These are phyloP conservation scores for Euglossa dilemma DNA, from an alignment of 1,140 invertebrate species.

Conservation along the genomic window DNA sequence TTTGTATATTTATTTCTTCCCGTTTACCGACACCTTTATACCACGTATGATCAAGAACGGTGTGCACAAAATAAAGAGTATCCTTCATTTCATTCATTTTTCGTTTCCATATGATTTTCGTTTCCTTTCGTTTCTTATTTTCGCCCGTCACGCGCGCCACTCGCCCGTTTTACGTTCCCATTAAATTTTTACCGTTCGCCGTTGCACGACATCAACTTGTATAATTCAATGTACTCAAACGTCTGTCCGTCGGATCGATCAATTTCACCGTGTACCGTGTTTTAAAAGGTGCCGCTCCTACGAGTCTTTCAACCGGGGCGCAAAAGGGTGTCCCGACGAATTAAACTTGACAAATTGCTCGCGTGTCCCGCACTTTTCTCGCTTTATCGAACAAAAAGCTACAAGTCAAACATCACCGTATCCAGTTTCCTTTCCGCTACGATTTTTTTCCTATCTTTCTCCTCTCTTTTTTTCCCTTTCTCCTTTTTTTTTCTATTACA, in stretches of 20 bases:
- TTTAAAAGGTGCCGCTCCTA: conserved; percentile 62
- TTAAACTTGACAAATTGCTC: conserved; percentile 61
- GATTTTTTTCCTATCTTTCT: conserved; percentile 12
- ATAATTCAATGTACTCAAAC: conserved; percentile 48
- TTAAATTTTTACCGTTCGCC: conserved; percentile 41
- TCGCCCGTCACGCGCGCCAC: background rate
- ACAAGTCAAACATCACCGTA: conserved; percentile 40
- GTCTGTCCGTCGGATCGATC: conserved; percentile 41
- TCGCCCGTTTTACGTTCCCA: conserved; percentile 23
- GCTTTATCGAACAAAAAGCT: conserved; percentile 9
- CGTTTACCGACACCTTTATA: conserved; percentile 34
- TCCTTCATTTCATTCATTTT: conserved; percentile 51
- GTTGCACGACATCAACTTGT: conserved; percentile 60
- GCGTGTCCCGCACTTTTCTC: conserved; percentile 3
- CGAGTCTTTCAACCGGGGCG: conserved; percentile 13
- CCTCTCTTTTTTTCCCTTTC: background rate
- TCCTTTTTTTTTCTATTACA: too few relatives aligned
- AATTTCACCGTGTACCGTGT: conserved; percentile 38
- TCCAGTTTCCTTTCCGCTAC: conserved; percentile 23
- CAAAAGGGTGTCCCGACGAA: conserved; percentile 47
- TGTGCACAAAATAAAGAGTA: conserved; percentile 46
- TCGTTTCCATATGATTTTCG: conserved; percentile 19
- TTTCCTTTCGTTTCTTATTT: conserved; percentile 42
- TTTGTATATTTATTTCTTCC: conserved; percentile 3
- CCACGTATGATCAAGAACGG: conserved; percentile 12